Evolutionary conservation across 2,888 invertebrate species (phyloP), one percentile per base, ranked within the genome.

Genomic region (Heliconius aoede): DNA sequence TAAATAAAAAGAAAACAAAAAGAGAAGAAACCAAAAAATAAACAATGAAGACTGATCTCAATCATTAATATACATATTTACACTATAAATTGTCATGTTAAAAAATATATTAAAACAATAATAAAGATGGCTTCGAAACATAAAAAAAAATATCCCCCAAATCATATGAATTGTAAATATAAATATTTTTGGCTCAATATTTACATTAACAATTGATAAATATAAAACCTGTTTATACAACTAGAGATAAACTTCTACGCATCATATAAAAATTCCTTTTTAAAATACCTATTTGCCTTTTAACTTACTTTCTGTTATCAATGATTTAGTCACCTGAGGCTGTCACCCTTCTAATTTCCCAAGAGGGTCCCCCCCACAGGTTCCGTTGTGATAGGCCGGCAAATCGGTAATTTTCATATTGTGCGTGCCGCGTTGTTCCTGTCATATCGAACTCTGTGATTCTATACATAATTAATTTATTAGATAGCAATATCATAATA

Each of bases 371-470:
- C 78, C 46, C 81, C 79, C 78, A 75, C 60, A 69, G 24, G 73
- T 74, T 77, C 78, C 76, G 79, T 78, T 78, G 77, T 74, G 51
- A 72, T 76, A 78, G 46, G 64, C 72, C 74, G 73, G 77, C 74
- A 78, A 77, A 74, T 77, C 73, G 73, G 78, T 74, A 80, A 80
- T 80, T 77, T 78, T 80, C 77, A 77, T 80, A 80, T 79, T 80
- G 74, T 77, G 76, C 78, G 78, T 76, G 68, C 72, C 68, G 46
- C 61, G 30, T 24, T 46, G 46, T 36, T 73, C 67, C 73, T 62
- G 73, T 36, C 68, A 24, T 60, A 69, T 30, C 13, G 30, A 32
- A n/a, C 30, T 69, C 30, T 30, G 5, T 69, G 13, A 51, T 69
- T 2, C 68, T 0, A 30, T 69, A 30, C 30, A 30, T 69, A 58